phyloP scores from a whole-genome alignment of 2,797 vertebrate genomes.

The Myripristis murdjan region DNA sequence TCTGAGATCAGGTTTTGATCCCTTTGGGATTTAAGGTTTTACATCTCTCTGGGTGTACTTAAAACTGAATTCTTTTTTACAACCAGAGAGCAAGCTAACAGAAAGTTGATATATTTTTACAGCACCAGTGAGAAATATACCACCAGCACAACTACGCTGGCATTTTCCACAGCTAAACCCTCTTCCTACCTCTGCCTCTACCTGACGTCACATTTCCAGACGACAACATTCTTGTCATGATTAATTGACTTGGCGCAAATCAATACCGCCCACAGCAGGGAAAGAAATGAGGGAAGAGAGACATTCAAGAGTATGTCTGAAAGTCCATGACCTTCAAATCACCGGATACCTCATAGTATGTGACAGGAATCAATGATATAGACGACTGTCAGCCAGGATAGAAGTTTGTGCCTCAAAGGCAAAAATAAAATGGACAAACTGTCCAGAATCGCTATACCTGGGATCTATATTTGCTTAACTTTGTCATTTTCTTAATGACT shows the following conservation, averaged over 20 bases:
- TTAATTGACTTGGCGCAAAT: slow-evolving; percentile 76
- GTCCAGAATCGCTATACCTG: slow-evolving; percentile 37
- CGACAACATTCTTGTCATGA: slow-evolving; percentile 64
- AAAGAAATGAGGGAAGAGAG: slow-evolving; percentile 52
- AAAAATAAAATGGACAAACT: slow-evolving; percentile 28
- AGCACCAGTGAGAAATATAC: background rate
- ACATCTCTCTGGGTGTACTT: background rate
- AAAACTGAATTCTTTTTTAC: background rate
- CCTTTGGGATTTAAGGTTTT: background rate
- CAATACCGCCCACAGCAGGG: slow-evolving; percentile 65
- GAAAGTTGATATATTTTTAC: slow-evolving; percentile 1
- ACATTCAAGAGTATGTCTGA: slow-evolving; percentile 66
- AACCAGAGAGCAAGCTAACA: background rate
- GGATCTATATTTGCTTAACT: slow-evolving; percentile 30
- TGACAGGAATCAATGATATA: slow-evolving; percentile 75
- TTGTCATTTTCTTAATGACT: slow-evolving; percentile 23
- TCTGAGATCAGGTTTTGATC: background rate
- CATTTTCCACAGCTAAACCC: slow-evolving; percentile 23
- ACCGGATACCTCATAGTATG: slow-evolving; percentile 69
- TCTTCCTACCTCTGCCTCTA: slow-evolving; percentile 7
- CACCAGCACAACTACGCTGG: slow-evolving; percentile 1
- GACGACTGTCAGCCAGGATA: slow-evolving; percentile 30
- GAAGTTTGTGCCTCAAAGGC: slow-evolving; percentile 45
- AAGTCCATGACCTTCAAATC: slow-evolving; percentile 78
- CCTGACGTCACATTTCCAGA: slow-evolving; percentile 49